Evolutionary conservation across 2,113 vertebrate species (phyloP), one percentile per base, ranked within the genome.

Genomic region (Oxyruncus cristatus): DNA sequence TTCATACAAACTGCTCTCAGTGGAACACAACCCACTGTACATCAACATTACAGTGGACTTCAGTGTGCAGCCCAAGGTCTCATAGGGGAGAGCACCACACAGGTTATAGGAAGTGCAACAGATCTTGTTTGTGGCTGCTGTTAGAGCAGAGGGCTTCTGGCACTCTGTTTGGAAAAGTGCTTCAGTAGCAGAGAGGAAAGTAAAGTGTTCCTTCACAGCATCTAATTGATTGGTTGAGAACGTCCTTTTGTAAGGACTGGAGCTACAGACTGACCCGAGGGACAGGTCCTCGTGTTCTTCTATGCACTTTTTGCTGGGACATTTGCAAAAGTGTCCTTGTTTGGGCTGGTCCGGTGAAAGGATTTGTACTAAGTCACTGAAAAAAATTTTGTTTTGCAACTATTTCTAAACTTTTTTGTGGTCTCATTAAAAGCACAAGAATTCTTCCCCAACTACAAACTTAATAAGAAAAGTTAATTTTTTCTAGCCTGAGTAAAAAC

Each of bases 1-100:
- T 93, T 97, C 96, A 6, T 99, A 99, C 82, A 98, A 98, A 70
- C 97, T 98, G 42, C 82, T 99, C 26, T 99, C 98, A 2, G 80
- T 99, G 75, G 97, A 99, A 86, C 98, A 98, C 70, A 97, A 96
- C n/a, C 98, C 97, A 21, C 97, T 99, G 14, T 99, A 99, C 70
- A 73, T 98, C 79, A 99, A 99, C 82, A 91, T 99, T 88, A 99
- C 99, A 0, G 99, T 98, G 90, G 98, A 99, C 89, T 98, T 99
- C 41, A 91, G 89, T 10, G 12, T 8, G 41, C 79, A 96, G 75
- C 82, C 59, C 18, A 94, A 95, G 76, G 35, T 88, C 89, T 96
- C 94, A 0, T 95, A 97, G 82, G 68, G 42, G 11, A 1, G 7
- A 52, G 26, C 27, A 47, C 53, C 15, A 30, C 18, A 4, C 24